Percentiles rank a stretch among this genome's conserved stretches.
Conservation (phyloP, 2,888 invertebrate species). For the Troides oblongomaculatus region DNA sequence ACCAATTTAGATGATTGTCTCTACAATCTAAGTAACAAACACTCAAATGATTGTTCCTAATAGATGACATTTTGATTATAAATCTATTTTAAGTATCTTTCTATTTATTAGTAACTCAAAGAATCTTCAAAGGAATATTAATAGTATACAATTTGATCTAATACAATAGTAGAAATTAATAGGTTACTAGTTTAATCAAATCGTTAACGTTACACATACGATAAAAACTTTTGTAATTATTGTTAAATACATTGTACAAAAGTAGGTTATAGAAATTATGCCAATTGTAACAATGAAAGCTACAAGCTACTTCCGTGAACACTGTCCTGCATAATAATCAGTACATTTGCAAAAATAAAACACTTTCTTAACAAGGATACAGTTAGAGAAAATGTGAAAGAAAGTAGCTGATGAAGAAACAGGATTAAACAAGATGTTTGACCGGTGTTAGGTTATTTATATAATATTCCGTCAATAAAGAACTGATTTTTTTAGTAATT, state of each 20-base stretch:
- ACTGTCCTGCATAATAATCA: slow-evolving; percentile 21
- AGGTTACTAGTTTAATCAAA: not conserved
- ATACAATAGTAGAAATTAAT: not conserved
- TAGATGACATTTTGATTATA: too few species aligned
- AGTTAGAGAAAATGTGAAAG: slow-evolving; percentile 32
- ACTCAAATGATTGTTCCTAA: too few species aligned
- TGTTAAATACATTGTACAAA: slow-evolving; percentile 7
- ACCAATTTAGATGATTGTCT: not conserved
- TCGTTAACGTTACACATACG: not conserved
- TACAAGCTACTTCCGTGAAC: slow-evolving; percentile 12
- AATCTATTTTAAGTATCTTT: too few species aligned
- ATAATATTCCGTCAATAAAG: too few species aligned
- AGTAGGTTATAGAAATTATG: slow-evolving; percentile 28
- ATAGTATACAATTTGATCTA: not conserved
- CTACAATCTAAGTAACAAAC: too few species aligned
- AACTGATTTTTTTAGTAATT: too few species aligned
- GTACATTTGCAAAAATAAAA: slow-evolving; percentile 1
- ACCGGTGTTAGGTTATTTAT: not conserved
- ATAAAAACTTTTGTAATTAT: slow-evolving; percentile 2
- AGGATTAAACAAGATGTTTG: not conserved
- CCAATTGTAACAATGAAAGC: slow-evolving; percentile 24
- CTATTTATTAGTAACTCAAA: not conserved
- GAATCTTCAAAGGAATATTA: not conserved
- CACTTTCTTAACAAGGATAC: slow-evolving; percentile 27
- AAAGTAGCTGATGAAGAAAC: not conserved